phyloP scores from a whole-genome alignment of 2,113 vertebrate genomes.

The Carollia perspicillata region DNA sequence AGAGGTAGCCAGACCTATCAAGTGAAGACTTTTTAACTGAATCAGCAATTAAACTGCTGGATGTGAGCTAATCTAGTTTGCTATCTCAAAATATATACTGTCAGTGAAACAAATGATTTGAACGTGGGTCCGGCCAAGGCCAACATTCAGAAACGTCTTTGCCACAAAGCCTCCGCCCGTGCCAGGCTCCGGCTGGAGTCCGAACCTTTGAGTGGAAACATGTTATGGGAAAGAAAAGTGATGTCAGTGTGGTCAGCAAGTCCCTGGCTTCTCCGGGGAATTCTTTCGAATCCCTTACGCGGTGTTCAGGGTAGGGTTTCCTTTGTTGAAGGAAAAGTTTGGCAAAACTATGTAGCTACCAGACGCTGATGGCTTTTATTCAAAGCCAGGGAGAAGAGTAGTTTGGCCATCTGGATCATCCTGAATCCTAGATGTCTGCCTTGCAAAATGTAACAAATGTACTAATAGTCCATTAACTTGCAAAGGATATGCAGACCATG shows the following conservation, averaged over 20 bases:
- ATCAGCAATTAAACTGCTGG: constrained; percentile 57
- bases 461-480: background rate
- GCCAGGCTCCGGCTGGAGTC: constrained; percentile 48
- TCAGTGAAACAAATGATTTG: constrained; percentile 59
- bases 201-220: constrained; percentile 52
- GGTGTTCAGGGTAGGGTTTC: background rate
- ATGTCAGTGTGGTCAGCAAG: constrained; percentile 58
- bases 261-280: background rate
- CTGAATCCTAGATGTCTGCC: background rate
- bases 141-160: constrained; percentile 46
- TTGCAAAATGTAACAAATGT: background rate
- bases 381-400: background rate
- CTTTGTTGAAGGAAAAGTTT: background rate
- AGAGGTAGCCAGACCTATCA: background rate
- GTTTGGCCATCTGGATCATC: background rate
- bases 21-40: constrained; percentile 44
- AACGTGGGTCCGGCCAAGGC: constrained; percentile 60
- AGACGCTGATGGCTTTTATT: background rate
- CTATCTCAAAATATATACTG: constrained; percentile 60
- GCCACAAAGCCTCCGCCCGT: constrained; percentile 10
- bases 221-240: constrained; percentile 48
- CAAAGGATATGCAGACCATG: background rate
- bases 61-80: constrained; percentile 57
- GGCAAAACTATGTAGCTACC: background rate
- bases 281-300: constrained; percentile 33